A percentile compares a stretch with the other conserved stretches of the same genome.
Evolutionary conservation across 53 echinoderm and acorn worm genomes (phyloP).

Genomic region (Paracentrotus lividus): DNA sequence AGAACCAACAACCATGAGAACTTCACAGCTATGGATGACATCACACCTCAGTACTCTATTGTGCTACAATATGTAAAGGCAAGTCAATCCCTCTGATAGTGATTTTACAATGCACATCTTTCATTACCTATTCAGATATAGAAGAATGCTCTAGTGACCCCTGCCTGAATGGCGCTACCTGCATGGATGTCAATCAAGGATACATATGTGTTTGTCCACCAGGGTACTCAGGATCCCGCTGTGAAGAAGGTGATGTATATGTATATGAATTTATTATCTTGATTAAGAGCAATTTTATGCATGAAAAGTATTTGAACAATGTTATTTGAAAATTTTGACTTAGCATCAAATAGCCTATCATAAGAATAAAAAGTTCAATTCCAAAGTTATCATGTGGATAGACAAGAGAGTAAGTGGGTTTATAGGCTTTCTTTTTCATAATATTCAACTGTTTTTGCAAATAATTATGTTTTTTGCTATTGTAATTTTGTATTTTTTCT

Average conservation of each 20-base stretch:
- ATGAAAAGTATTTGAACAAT: background rate
- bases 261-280: background rate
- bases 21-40: too few relatives aligned
- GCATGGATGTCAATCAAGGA: conserved; percentile 74
- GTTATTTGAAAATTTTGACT: background rate
- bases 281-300: background rate
- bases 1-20: too few relatives aligned
- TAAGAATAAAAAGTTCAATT: background rate
- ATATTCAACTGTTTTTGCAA: background rate
- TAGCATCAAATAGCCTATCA: background rate
- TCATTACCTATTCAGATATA: conserved; percentile 19
- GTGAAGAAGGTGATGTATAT: conserved; percentile 73
- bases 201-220: conserved; percentile 79
- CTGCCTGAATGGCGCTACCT: conserved; percentile 77
- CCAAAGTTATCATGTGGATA: background rate
- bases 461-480: too few relatives aligned
- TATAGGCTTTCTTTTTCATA: background rate
- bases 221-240: conserved; percentile 75
- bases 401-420: background rate
- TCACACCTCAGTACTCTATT: too few relatives aligned
- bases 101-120: too few relatives aligned
- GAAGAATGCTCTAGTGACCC: conserved; percentile 66
- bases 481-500: too few relatives aligned
- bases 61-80: too few relatives aligned
- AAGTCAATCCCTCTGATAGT: too few relatives aligned